Evolutionary conservation across 1,140 invertebrate genomes (phyloP), one percentile per base, ranked within the genome.

Genomic region (Apis cerana): DNA sequence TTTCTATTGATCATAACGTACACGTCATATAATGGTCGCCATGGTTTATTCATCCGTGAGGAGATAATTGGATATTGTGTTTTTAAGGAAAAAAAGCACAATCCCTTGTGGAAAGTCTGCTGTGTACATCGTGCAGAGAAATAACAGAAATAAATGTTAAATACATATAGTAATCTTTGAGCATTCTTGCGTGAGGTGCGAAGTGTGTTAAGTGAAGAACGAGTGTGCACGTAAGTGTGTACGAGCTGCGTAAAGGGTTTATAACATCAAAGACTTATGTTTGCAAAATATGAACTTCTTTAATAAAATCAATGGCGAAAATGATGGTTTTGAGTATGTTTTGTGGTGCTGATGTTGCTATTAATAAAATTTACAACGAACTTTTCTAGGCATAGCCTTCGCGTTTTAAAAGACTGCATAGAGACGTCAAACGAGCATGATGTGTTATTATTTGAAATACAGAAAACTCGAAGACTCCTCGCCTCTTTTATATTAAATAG

Each of bases 221-320:
- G 80, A 90, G 85, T 88, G 88, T 89, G 75, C 89, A 90, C 86
- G 89, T 90, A 90, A 90, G 89, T 90, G 89, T 89, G 86, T 90
- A 86, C 88, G 79, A 88, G 88, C 82, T 82, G 78, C 54, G 54
- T 80, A 67, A 80, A 82, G 69, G 89, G 86, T 75, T 90, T 85
- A 77, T 86, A 86, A 75, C 86, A 83, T 80, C 84, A 84, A 86
- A 75, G 86, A 89, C 88, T 88, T 86, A 80, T 78, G 81, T 83
- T 89, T 69, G 74, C 69, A 77, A 83, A 83, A 67, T 64, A 87
- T 71, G 84, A 85, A 87, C 86, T 83, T 85, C 80, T 62, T 70
- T 76, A 33, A 67, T 69, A 67, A 87, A 81, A 80, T 83, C 61
- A 56, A 85, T 69, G 56, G 76, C 52, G 61, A 80, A n/a, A 70